phyloP scores from a whole-genome alignment of 2,797 vertebrate genomes.

The Chromis chromis region DNA sequence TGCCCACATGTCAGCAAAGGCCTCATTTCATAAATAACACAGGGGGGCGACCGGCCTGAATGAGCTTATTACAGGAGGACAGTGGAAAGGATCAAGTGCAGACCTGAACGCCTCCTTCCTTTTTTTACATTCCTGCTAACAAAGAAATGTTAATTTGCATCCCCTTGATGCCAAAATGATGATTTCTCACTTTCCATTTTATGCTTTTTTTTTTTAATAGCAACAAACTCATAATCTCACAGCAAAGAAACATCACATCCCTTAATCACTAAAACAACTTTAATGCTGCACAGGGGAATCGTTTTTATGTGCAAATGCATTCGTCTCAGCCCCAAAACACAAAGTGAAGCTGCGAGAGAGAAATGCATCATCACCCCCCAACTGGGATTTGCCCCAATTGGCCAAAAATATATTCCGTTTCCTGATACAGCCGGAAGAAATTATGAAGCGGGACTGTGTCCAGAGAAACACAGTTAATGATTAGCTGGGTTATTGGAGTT shows the following conservation, averaged over 20 bases:
- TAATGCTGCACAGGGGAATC: constrained; percentile 16
- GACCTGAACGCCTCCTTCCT: constrained; percentile 4
- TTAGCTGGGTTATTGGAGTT: background rate
- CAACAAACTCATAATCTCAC: constrained; percentile 11
- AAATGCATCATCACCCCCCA: background rate
- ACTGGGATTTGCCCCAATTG: constrained; percentile 53
- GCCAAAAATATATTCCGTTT: constrained; percentile 31
- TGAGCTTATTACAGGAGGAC: constrained; percentile 23
- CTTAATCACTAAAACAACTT: constrained; percentile 18
- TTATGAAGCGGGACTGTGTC: background rate
- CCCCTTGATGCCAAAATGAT: background rate
- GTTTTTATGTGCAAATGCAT: constrained; percentile 33
- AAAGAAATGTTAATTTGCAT: constrained; percentile 6
- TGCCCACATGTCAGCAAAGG: constrained; percentile 64
- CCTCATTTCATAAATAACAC: constrained; percentile 64
- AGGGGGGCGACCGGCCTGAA: constrained; percentile 21
- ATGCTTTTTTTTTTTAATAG: constrained; percentile 1
- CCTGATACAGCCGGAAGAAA: constrained; percentile 2
- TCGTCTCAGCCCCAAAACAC: constrained; percentile 24
- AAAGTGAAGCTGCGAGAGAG: constrained; percentile 8
- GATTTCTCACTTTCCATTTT: constrained; percentile 5
- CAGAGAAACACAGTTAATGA: constrained; percentile 4
- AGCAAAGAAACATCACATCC: constrained; percentile 16
- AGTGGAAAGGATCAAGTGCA: constrained; percentile 51
- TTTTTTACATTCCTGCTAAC: constrained; percentile 10